These are phyloP conservation scores for Rhaphigaster nebulosa DNA, from an alignment of 2,888 invertebrate species.

Conservation along the genomic window DNA sequence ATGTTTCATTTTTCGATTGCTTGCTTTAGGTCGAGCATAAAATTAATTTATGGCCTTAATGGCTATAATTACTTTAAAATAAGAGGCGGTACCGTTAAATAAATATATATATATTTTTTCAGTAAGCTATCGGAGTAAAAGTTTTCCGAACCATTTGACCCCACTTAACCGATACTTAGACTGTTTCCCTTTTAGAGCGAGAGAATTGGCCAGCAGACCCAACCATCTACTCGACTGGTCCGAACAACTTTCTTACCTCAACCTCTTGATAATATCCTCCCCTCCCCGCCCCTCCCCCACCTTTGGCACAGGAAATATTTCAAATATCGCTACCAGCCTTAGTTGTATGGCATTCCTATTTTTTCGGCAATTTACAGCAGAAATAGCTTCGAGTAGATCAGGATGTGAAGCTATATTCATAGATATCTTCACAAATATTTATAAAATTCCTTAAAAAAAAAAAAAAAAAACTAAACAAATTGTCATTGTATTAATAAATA, in stretches of 20 bases:
- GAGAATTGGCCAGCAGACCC: neutral
- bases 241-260: neutral
- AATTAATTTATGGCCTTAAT: neutral
- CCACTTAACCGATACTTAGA: constrained; percentile 50
- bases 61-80: neutral
- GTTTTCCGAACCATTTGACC: constrained; percentile 53
- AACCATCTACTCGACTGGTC: neutral
- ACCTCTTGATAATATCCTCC: neutral
- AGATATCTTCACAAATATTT: too few species aligned
- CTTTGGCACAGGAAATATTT: neutral
- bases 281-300: too few species aligned
- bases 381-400: neutral
- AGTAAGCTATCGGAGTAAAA: constrained; percentile 36
- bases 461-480: too few species aligned
- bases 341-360: neutral
- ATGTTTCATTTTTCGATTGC: neutral
- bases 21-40: neutral
- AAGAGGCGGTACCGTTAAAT: neutral
- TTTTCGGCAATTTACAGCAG: neutral
- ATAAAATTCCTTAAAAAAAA: too few species aligned
- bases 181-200: constrained; percentile 41
- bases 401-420: too few species aligned
- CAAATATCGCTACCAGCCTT: neutral
- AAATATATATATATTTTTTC: constrained; percentile 27
- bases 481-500: too few species aligned